A percentile compares a stretch with the other conserved stretches of the same genome.
phyloP scores from a whole-genome alignment of 2,888 invertebrate genomes.

The Therioaphis trifolii region DNA sequence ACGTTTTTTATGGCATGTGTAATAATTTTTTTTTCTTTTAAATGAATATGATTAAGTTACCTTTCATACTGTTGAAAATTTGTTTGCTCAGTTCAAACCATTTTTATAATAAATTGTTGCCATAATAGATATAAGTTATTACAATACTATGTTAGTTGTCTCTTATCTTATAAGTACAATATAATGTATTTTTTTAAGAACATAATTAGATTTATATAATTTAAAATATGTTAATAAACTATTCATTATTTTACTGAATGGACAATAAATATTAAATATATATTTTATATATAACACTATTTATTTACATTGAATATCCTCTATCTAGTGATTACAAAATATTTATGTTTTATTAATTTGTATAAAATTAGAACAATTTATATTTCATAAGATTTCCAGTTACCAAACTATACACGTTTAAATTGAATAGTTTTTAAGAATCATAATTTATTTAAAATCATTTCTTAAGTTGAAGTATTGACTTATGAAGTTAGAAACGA shows the following conservation, averaged over 20 bases:
- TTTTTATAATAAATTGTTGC: slow-evolving; percentile 15
- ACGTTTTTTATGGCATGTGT: neutral
- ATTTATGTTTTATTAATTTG: too few species aligned
- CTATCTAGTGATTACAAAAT: too few species aligned
- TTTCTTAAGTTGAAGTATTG: too few species aligned
- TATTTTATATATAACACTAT: neutral
- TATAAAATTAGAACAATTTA: too few species aligned
- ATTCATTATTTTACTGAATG: neutral
- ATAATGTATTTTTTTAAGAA: neutral
- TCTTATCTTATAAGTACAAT: neutral
- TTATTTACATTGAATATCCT: neutral
- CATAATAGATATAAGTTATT: slow-evolving; percentile 38
- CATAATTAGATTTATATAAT: neutral
- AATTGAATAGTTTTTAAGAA: too few species aligned
- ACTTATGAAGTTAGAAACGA: too few species aligned
- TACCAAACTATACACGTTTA: too few species aligned
- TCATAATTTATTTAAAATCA: too few species aligned
- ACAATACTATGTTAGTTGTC: too few species aligned
- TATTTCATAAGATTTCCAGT: too few species aligned
- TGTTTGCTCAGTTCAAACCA: slow-evolving; percentile 40
- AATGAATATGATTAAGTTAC: slow-evolving; percentile 30
- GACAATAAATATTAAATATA: neutral
- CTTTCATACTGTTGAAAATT: slow-evolving; percentile 2
- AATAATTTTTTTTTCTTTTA: neutral
- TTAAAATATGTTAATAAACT: neutral